A percentile compares a stretch with the other conserved stretches of the same genome.
phyloP scores from a whole-genome alignment of 2,113 vertebrate species.

The Serinus canaria region DNA sequence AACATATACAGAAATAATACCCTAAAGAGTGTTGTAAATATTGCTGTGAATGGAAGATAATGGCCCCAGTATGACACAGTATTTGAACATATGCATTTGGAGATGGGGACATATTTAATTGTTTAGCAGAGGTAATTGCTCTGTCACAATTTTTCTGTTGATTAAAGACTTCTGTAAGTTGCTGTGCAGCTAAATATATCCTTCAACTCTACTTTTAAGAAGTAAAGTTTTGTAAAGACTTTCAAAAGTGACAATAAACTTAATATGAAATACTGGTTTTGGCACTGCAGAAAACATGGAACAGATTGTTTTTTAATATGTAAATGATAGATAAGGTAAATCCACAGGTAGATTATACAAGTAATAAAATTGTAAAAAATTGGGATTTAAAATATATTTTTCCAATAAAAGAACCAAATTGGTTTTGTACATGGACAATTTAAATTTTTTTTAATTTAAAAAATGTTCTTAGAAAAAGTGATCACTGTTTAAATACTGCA shows the following conservation, averaged over 20 bases:
- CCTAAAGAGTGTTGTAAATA: background rate
- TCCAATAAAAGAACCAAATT: background rate
- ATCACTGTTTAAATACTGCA: background rate
- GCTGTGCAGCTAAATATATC: background rate
- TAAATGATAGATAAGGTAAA: background rate
- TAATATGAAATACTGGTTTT: constrained; percentile 23
- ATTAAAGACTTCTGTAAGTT: background rate
- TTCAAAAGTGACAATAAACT: constrained; percentile 23
- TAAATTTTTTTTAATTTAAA: background rate
- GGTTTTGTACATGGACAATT: background rate
- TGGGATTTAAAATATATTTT: background rate
- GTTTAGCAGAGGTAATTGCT: background rate
- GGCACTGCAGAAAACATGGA: background rate
- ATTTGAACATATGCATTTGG: background rate
- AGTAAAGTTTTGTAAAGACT: background rate
- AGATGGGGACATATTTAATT: background rate
- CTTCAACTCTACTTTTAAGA: background rate
- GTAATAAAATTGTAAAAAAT: background rate
- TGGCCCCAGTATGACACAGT: accelerated
- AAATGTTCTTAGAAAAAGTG: background rate
- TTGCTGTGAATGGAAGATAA: background rate
- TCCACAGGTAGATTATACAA: background rate
- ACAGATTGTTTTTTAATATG: background rate
- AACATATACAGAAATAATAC: background rate
- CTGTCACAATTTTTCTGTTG: background rate